These are phyloP conservation scores for Bemisia tabaci DNA, from an alignment of 1,140 invertebrate genomes.

Conservation along the genomic window DNA sequence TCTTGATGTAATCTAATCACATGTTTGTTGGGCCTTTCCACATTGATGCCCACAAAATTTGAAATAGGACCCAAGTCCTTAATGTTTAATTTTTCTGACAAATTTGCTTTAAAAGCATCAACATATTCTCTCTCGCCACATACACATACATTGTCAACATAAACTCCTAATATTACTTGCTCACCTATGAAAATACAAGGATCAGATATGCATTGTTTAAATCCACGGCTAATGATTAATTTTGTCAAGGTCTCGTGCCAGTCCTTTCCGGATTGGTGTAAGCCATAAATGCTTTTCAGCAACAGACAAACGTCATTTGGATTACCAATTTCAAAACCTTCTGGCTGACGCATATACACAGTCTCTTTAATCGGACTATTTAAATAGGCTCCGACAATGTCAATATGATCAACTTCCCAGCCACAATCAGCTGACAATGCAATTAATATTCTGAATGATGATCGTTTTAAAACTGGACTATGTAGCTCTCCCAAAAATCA, in stretches of 20 bases:
- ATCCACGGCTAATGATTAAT: neutral
- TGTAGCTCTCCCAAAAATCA: conserved; percentile 21
- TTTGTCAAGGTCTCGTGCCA: neutral
- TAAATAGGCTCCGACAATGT: conserved; percentile 32
- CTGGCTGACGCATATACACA: conserved; percentile 14
- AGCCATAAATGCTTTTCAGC: conserved; percentile 21
- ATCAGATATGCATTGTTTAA: neutral
- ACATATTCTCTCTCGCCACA: neutral
- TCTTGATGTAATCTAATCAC: neutral
- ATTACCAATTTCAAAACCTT: neutral
- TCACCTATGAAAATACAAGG: neutral
- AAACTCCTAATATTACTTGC: neutral
- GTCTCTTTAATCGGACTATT: conserved; percentile 32
- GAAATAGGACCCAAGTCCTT: neutral
- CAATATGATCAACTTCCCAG: conserved; percentile 27
- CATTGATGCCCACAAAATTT: neutral
- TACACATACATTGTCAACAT: neutral
- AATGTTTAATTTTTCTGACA: neutral
- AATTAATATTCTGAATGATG: conserved; percentile 29
- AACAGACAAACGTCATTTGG: neutral
- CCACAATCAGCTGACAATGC: conserved; percentile 26
- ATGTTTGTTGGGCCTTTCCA: neutral
- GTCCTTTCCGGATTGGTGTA: neutral
- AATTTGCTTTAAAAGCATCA: neutral
- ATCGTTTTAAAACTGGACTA: conserved; percentile 12